These are phyloP conservation scores for Spea hammondii DNA, from an alignment of 2,797 vertebrate genomes.

Conservation along the genomic window DNA sequence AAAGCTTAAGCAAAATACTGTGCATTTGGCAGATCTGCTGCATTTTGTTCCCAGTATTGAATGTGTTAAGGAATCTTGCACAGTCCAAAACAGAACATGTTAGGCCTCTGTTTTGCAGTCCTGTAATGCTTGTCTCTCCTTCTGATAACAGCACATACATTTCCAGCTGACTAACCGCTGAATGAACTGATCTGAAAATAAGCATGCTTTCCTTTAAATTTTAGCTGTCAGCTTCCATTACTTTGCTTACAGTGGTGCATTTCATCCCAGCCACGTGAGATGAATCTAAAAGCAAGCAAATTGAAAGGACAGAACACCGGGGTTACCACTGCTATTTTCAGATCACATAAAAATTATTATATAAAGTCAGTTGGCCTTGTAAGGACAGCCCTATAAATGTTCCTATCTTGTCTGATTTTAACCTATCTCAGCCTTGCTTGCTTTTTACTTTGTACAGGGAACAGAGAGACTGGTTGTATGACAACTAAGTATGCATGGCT, in stretches of 20 bases:
- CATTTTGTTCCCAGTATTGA: conserved; percentile 1
- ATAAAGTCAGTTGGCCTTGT: conserved; percentile 36
- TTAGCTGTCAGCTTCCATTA: conserved; percentile 54
- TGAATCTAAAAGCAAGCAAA: conserved; percentile 25
- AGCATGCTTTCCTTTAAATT: conserved; percentile 60
- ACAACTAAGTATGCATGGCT: neutral
- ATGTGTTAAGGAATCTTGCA: conserved; percentile 10
- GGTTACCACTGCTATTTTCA: conserved; percentile 38
- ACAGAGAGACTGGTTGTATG: neutral
- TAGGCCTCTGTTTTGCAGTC: conserved; percentile 20
- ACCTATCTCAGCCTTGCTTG: neutral
- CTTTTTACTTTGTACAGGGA: neutral
- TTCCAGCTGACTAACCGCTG: conserved; percentile 67
- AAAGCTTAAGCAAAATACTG: too few species aligned
- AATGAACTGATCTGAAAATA: conserved; percentile 60
- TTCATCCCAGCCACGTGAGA: conserved; percentile 44
- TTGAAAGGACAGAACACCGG: conserved; percentile 27
- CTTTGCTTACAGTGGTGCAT: conserved; percentile 50
- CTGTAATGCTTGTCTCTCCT: conserved; percentile 32
- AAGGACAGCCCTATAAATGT: conserved; percentile 10
- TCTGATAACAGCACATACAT: conserved; percentile 54
- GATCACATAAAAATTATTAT: conserved; percentile 33
- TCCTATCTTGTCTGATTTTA: conserved; percentile 11
- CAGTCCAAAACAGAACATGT: conserved; percentile 21
- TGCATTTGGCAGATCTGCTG: too few species aligned